A percentile compares a stretch with the other conserved stretches of the same genome.
Evolutionary conservation across 2,113 vertebrate species (phyloP).

Genomic region (Podarcis muralis): DNA sequence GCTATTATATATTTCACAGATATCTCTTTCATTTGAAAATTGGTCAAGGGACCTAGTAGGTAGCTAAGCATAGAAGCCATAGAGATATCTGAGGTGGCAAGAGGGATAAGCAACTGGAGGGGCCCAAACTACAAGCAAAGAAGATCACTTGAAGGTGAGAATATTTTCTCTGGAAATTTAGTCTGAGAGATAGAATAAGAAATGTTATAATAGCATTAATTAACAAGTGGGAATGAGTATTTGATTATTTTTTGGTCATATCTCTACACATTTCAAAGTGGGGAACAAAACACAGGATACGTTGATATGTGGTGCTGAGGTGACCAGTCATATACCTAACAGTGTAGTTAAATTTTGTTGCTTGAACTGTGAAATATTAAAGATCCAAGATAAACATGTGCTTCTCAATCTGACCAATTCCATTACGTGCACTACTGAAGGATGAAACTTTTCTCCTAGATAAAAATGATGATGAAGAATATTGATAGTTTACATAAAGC

Average conservation of each 20-base stretch:
- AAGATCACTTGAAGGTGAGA: neutral
- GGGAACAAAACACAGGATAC: conserved; percentile 56
- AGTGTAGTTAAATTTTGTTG: conserved; percentile 76
- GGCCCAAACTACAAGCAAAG: neutral
- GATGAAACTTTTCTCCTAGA: conserved; percentile 78
- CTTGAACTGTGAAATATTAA: conserved; percentile 80
- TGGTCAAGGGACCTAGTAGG: neutral
- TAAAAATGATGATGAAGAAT: conserved; percentile 70
- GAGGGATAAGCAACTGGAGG: neutral
- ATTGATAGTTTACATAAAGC: conserved; percentile 60
- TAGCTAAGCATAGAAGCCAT: conserved; percentile 12
- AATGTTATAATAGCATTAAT: conserved; percentile 39
- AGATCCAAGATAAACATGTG: conserved; percentile 78
- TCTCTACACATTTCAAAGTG: conserved; percentile 21
- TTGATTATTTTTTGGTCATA: conserved; percentile 25
- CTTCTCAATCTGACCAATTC: conserved; percentile 76
- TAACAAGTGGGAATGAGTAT: conserved; percentile 51
- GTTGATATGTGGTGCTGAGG: conserved; percentile 15
- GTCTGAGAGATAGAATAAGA: conserved; percentile 5
- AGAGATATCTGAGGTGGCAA: neutral
- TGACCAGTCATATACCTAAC: conserved; percentile 67
- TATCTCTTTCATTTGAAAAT: conserved; percentile 19
- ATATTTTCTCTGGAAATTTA: neutral
- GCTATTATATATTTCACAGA: conserved; percentile 31
- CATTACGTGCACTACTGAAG: conserved; percentile 82